phyloP scores from a whole-genome alignment of 1,140 invertebrate genomes.

The Drosophila orena region DNA sequence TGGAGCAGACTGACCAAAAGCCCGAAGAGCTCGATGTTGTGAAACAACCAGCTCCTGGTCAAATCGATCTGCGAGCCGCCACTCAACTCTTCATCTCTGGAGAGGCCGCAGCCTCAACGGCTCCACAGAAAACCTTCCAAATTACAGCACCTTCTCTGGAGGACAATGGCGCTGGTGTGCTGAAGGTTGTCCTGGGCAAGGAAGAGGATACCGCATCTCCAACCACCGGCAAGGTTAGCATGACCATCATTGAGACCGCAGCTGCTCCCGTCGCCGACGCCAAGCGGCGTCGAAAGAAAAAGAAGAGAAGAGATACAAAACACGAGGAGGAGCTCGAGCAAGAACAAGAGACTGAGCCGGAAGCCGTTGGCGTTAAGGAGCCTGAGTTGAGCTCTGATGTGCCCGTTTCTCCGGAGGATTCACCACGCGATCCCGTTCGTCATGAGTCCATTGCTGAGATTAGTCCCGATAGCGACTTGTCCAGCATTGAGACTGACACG shows the following conservation, averaged over 20 bases:
- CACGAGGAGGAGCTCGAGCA: constrained; percentile 40
- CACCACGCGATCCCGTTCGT: constrained; percentile 43
- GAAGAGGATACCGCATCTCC: constrained; percentile 18
- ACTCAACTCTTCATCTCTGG: constrained; percentile 78
- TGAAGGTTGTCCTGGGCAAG: constrained; percentile 61
- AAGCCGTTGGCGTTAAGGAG: constrained; percentile 48
- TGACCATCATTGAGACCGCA: constrained; percentile 74
- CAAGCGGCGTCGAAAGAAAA: constrained; percentile 84
- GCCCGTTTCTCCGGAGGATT: constrained; percentile 75
- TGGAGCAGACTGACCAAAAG: constrained; percentile 12
- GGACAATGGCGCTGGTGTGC: constrained; percentile 61
- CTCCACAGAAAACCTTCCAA: constrained; percentile 62
- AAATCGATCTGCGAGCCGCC: constrained; percentile 63
- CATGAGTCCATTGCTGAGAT: constrained; percentile 72
- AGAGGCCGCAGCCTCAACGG: constrained; percentile 54
- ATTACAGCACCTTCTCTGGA: constrained; percentile 76
- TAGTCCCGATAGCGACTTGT: constrained; percentile 72
- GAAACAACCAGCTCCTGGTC: constrained; percentile 12
- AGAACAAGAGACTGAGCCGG: constrained; percentile 48
- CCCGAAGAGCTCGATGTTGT: not conserved
- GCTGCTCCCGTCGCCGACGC: constrained; percentile 58
- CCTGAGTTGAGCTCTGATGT: constrained; percentile 79
- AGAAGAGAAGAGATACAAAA: constrained; percentile 79
- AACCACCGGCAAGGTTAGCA: constrained; percentile 61
- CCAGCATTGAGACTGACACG: constrained; percentile 85